Conservation (phyloP, 2,113 vertebrate genomes). For the Pterocles gutturalis region DNA sequence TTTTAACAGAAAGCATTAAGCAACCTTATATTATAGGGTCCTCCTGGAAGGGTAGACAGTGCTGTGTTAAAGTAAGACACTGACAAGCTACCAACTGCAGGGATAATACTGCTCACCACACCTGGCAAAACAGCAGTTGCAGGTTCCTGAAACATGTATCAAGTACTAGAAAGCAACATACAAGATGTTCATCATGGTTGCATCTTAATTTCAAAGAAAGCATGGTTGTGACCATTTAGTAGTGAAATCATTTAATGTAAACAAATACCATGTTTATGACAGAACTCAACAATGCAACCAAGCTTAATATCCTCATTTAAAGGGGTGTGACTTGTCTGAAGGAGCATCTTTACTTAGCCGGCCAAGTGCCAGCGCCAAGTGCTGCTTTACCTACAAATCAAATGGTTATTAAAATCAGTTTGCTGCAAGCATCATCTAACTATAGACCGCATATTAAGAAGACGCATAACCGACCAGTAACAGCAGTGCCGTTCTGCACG, state of each 20-base stretch:
- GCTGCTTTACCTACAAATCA: not conserved
- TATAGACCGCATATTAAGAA: not conserved
- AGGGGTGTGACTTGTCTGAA: not conserved
- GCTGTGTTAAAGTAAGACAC: not conserved
- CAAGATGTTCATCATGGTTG: not conserved
- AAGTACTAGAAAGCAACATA: not conserved
- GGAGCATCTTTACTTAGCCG: not conserved
- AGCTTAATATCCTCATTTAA: not conserved
- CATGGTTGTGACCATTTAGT: not conserved
- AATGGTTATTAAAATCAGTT: not conserved
- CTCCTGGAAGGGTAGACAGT: not conserved
- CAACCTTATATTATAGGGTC: not conserved
- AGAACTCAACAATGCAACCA: slow-evolving; percentile 12
- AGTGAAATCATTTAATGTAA: not conserved
- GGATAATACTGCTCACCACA: not conserved
- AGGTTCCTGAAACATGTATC: not conserved
- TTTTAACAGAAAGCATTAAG: not conserved
- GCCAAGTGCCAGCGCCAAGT: not conserved
- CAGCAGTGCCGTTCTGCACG: not conserved
- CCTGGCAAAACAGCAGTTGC: not conserved
- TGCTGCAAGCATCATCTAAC: not conserved
- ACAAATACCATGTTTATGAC: not conserved
- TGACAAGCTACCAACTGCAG: not conserved
- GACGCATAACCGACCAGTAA: not conserved
- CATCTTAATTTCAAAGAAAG: not conserved